Evolutionary conservation across 2,888 invertebrate genomes (phyloP).

Genomic region (Cacoxenus indagator): DNA sequence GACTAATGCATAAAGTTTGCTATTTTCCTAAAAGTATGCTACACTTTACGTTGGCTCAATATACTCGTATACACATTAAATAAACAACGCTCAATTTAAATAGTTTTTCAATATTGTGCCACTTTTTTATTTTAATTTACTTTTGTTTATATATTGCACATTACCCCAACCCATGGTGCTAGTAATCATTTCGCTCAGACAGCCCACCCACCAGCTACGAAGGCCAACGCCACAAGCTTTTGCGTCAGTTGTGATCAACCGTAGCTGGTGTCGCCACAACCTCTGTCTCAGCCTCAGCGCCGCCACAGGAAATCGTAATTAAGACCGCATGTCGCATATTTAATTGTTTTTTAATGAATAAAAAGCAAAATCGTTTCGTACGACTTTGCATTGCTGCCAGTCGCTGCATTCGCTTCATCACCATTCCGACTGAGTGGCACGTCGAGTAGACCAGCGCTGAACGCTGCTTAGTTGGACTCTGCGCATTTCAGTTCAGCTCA

Average conservation of each 20-base stretch:
- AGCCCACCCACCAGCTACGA: too few species aligned
- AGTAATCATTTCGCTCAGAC: too few species aligned
- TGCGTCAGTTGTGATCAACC: neutral
- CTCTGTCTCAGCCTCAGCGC: neutral
- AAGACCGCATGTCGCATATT: conserved; percentile 60
- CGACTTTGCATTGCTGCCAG: conserved; percentile 2
- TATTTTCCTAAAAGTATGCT: too few species aligned
- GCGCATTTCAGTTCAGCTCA: neutral
- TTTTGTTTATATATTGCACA: too few species aligned
- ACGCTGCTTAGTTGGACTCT: neutral
- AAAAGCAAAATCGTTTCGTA: conserved; percentile 47
- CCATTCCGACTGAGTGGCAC: neutral
- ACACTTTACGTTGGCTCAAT: too few species aligned
- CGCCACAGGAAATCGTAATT: conserved; percentile 61
- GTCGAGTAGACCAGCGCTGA: neutral
- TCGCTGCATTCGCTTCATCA: neutral
- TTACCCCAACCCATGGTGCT: too few species aligned
- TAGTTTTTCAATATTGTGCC: too few species aligned
- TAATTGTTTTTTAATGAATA: conserved; percentile 66
- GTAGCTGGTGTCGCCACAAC: neutral
- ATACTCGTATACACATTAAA: too few species aligned
- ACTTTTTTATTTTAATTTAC: too few species aligned
- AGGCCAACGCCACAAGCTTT: neutral
- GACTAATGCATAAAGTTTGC: too few species aligned
- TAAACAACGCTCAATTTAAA: too few species aligned